phyloP scores from a whole-genome alignment of 2,888 invertebrate species.

The Hyles lineata region DNA sequence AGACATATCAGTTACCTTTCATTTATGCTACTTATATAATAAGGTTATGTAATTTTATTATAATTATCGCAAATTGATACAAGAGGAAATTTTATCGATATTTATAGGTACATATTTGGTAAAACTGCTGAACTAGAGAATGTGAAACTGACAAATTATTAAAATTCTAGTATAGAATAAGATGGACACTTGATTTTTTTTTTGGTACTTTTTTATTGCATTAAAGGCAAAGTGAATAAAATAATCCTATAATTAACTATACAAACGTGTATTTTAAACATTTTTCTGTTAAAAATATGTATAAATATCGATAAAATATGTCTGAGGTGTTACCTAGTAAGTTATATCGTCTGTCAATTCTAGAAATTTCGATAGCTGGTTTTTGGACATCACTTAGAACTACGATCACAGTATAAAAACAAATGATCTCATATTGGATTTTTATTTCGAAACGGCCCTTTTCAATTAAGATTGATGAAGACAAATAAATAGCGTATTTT shows the following conservation, averaged over 20 bases:
- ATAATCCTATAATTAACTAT: no score
- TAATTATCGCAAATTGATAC: not conserved
- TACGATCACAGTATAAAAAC: constrained; percentile 15
- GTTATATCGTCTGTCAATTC: constrained; percentile 22
- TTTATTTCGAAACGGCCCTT: not conserved
- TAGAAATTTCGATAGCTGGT: constrained; percentile 19
- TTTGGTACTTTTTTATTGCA: no score
- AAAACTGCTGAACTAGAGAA: no score
- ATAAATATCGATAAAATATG: constrained; percentile 19
- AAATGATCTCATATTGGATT: constrained; percentile 15
- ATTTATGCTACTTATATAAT: constrained; percentile 8
- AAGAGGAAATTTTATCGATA: constrained; percentile 4
- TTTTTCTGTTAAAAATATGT: not conserved
- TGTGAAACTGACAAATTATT: no score
- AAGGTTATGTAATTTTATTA: constrained; percentile 3
- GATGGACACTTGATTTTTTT: no score
- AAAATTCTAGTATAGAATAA: no score
- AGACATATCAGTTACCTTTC: constrained; percentile 37
- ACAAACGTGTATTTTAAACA: no score
- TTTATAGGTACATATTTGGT: not conserved
- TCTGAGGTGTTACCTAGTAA: constrained; percentile 10
- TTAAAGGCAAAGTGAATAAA: no score
- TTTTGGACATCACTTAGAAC: constrained; percentile 5
- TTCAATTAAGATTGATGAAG: not conserved
- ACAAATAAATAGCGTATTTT: not conserved